phyloP scores from a whole-genome alignment of 2,888 invertebrate species.

The Agrochola macilenta region DNA sequence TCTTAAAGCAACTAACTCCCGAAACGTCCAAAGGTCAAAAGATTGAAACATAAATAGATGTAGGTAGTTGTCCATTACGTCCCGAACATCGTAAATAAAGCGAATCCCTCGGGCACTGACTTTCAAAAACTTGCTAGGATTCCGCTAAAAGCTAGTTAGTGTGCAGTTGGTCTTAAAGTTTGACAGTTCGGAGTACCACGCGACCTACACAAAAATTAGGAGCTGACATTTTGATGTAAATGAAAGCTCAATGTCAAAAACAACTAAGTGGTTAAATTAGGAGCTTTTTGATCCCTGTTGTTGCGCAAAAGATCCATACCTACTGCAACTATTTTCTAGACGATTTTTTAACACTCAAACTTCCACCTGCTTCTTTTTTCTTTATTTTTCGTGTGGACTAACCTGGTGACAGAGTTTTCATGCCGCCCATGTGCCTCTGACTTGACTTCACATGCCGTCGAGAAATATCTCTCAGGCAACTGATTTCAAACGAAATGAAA shows the following conservation, averaged over 20 bases:
- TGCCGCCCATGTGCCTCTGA: no score
- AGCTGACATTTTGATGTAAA: slow-evolving; percentile 8
- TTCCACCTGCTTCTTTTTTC: background rate
- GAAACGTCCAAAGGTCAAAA: slow-evolving; percentile 29
- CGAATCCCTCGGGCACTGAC: slow-evolving; percentile 23
- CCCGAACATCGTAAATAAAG: slow-evolving; percentile 31
- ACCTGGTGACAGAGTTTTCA: no score
- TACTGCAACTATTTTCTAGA: no score
- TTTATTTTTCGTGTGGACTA: no score
- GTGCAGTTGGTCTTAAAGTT: slow-evolving; percentile 31
- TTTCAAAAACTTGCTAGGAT: slow-evolving; percentile 35
- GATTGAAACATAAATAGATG: slow-evolving; percentile 34
- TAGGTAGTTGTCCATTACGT: slow-evolving; percentile 28
- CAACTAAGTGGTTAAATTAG: background rate
- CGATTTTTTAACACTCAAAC: background rate
- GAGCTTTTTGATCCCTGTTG: no score
- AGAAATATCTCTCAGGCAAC: no score
- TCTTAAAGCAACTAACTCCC: background rate
- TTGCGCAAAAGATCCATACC: no score
- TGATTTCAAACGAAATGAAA: background rate
- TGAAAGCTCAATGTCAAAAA: slow-evolving; percentile 5
- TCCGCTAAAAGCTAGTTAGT: slow-evolving; percentile 38
- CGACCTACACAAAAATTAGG: slow-evolving; percentile 7
- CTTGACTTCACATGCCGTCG: no score
- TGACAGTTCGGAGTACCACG: background rate